A percentile compares a stretch with the other conserved stretches of the same genome.
Conservation (phyloP, 2,888 invertebrate genomes). For the Marronus borbonicus region DNA sequence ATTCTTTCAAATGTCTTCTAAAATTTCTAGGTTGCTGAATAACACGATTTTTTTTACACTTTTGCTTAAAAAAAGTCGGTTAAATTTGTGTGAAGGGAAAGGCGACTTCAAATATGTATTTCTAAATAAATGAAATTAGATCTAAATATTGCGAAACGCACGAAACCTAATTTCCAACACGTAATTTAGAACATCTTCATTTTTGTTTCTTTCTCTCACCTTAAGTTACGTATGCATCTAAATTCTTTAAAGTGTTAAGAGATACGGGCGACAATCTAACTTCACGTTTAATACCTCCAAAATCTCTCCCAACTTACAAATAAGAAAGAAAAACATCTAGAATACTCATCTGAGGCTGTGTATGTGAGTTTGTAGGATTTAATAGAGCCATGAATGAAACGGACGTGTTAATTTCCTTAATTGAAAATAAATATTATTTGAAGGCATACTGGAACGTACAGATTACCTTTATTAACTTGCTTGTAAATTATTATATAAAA, state of each 20-base stretch:
- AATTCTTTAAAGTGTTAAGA: slow-evolving; percentile 2
- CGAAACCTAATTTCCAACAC: too few relatives aligned
- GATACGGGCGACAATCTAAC: not conserved
- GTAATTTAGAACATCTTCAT: too few relatives aligned
- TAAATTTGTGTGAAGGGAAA: too few relatives aligned
- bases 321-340: slow-evolving; percentile 23
- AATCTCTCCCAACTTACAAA: not conserved
- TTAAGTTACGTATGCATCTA: not conserved
- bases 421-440: slow-evolving; percentile 35
- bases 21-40: too few relatives aligned
- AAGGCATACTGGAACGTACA: not conserved
- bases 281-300: not conserved
- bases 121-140: too few relatives aligned
- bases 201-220: not conserved
- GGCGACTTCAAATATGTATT: too few relatives aligned
- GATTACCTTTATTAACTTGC: not conserved
- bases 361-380: not conserved
- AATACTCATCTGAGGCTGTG: not conserved
- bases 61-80: too few relatives aligned
- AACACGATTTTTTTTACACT: too few relatives aligned
- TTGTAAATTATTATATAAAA: slow-evolving; percentile 16
- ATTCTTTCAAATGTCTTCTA: too few relatives aligned
- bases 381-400: slow-evolving; percentile 8
- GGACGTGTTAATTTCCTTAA: slow-evolving; percentile 27
- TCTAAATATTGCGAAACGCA: too few relatives aligned